Evolutionary conservation across 2,888 invertebrate species (phyloP).

Genomic region (Eudemis profundana): DNA sequence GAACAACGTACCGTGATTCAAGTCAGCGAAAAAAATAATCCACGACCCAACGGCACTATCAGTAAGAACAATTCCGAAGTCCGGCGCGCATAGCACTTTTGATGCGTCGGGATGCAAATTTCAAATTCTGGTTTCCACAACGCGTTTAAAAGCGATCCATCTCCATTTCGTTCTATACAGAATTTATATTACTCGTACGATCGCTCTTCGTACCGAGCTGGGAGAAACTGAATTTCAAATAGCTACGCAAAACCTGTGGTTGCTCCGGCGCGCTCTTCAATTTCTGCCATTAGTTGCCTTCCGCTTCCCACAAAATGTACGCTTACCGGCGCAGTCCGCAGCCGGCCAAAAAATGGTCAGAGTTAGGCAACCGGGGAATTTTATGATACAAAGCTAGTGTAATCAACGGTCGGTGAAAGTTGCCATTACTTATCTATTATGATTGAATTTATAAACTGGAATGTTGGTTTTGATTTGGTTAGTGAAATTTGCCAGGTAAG

Average conservation of each 20-base stretch:
- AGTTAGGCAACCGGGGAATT: not conserved
- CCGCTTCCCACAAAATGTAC: conserved; percentile 66
- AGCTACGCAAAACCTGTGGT: conserved; percentile 74
- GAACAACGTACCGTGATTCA: not conserved
- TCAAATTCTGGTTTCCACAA: conserved; percentile 63
- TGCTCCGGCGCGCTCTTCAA: conserved; percentile 73
- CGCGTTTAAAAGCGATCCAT: conserved; percentile 67
- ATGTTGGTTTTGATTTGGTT: no score
- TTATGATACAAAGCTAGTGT: conserved; percentile 2
- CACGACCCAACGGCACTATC: not conserved
- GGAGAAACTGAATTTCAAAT: conserved; percentile 80
- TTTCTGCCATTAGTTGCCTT: conserved; percentile 79
- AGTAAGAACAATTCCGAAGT: not conserved
- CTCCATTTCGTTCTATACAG: conserved; percentile 63
- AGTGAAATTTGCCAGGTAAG: no score
- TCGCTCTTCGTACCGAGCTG: conserved; percentile 64
- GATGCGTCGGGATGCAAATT: conserved; percentile 64
- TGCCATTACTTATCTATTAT: not conserved
- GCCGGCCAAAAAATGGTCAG: conserved; percentile 23
- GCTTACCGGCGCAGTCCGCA: conserved; percentile 14
- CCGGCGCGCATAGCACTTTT: conserved; percentile 39
- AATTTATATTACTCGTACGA: conserved; percentile 58
- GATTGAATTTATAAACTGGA: not conserved
- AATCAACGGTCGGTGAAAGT: conserved; percentile 1
- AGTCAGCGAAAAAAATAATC: not conserved